Conservation (phyloP, 2,888 invertebrate species). For the Julus scanicus region DNA sequence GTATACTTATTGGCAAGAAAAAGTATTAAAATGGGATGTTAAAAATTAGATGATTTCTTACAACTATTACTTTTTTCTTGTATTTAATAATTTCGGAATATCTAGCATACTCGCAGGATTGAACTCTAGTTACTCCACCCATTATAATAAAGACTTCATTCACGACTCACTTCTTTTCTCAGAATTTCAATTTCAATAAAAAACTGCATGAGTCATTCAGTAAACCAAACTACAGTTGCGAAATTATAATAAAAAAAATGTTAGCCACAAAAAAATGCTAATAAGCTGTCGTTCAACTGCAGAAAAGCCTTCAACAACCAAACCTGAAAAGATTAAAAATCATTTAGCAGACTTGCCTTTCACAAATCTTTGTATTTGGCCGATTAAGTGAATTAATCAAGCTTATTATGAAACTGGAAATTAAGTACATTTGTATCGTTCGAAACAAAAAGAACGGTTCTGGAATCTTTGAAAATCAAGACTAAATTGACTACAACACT, state of each 20-base stretch:
- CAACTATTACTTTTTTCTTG: not conserved
- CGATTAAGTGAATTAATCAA: too few relatives aligned
- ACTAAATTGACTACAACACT: too few relatives aligned
- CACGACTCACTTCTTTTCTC: conserved; percentile 33
- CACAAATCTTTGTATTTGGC: too few relatives aligned
- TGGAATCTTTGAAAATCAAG: too few relatives aligned
- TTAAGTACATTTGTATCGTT: too few relatives aligned
- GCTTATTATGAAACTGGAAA: too few relatives aligned
- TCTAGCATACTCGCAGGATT: not conserved
- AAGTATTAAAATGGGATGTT: not conserved
- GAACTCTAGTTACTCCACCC: not conserved
- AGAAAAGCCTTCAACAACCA: not conserved
- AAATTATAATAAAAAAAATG: not conserved
- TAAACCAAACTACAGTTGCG: not conserved
- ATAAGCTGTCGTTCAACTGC: not conserved
- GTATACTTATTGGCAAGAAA: not conserved
- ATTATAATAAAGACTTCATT: not conserved
- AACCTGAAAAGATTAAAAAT: too few relatives aligned
- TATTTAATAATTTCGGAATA: not conserved
- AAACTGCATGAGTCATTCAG: not conserved
- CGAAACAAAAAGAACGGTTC: too few relatives aligned
- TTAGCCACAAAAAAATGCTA: not conserved
- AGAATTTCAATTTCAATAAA: not conserved
- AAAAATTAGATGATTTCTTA: not conserved
- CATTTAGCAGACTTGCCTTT: too few relatives aligned